Conservation (phyloP, 2,113 vertebrate genomes). For the Chloebia gouldiae region DNA sequence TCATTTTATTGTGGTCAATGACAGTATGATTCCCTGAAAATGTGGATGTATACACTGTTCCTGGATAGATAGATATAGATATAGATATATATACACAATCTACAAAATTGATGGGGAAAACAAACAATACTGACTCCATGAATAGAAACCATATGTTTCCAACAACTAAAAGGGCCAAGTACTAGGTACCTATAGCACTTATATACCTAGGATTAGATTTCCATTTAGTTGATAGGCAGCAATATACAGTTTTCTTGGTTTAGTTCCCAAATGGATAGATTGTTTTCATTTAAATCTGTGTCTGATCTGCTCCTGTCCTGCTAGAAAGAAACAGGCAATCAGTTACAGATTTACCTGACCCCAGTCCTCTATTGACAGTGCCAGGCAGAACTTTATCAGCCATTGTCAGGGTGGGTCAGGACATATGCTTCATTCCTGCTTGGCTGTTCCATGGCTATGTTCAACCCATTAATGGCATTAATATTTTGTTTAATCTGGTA, state of each 20-base stretch:
- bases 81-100: neutral
- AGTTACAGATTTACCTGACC: neutral
- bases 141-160: neutral
- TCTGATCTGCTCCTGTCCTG: neutral
- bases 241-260: neutral
- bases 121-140: neutral
- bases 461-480: neutral
- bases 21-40: neutral
- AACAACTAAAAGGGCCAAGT: neutral
- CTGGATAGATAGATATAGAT: neutral
- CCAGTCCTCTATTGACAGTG: neutral
- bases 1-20: neutral
- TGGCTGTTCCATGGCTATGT: neutral
- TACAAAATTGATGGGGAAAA: neutral
- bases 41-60: fast-evolving
- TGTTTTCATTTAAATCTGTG: neutral
- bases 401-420: fast-evolving
- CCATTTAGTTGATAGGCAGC: neutral
- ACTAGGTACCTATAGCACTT: neutral
- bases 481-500: neutral
- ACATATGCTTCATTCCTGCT: fast-evolving
- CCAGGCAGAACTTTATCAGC: fast-evolving
- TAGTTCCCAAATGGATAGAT: neutral
- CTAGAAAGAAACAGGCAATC: neutral
- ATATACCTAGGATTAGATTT: neutral